These are phyloP conservation scores for Rana temporaria DNA, from an alignment of 2,113 vertebrate genomes.

Conservation along the genomic window DNA sequence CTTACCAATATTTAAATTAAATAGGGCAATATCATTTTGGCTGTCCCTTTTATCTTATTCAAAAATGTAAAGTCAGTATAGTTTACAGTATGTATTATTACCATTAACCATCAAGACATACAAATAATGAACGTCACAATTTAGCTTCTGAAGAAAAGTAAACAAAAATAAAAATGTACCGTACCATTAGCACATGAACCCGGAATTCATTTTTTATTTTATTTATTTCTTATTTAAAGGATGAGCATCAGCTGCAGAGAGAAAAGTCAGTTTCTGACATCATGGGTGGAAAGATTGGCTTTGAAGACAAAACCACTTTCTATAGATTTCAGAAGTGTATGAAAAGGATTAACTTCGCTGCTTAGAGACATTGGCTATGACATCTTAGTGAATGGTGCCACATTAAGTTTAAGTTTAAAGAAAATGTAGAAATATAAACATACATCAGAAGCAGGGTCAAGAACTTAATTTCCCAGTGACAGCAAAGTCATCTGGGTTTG, in stretches of 20 bases:
- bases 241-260: background rate
- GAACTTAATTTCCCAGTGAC: conserved; percentile 99
- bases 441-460: conserved; percentile 97
- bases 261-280: background rate
- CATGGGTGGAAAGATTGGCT: background rate
- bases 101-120: no score
- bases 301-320: background rate
- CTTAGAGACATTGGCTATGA: conserved; percentile 78
- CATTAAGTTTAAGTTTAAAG: conserved; percentile 93
- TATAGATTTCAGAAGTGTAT: background rate
- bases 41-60: no score
- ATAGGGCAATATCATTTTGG: no score
- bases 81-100: no score
- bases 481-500: conserved; percentile 97
- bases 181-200: background rate
- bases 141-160: no score
- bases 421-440: conserved; percentile 97
- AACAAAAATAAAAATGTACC: background rate
- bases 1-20: no score
- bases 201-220: no score
- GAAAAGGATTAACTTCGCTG: background rate
- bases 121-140: no score
- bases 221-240: no score
- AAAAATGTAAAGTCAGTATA: no score
- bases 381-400: conserved; percentile 80